These are phyloP conservation scores for Helicorthomorpha holstii DNA, from an alignment of 1,140 invertebrate genomes.

Conservation along the genomic window DNA sequence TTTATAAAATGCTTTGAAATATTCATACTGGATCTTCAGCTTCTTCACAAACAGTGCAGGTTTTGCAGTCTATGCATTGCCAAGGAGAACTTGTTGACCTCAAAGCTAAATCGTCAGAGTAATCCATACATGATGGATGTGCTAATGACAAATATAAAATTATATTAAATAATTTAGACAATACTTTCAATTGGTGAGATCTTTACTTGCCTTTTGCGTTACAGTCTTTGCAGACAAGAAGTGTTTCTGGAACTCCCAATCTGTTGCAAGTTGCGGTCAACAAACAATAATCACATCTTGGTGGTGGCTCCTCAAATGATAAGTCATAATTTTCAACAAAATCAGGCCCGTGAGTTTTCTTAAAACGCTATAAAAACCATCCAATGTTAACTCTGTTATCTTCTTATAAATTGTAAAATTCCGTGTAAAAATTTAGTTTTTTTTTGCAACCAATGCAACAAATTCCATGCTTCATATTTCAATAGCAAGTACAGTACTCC, in stretches of 20 bases:
- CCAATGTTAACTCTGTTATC: too few species aligned
- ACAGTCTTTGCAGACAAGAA: constrained; percentile 59
- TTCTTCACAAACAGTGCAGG: constrained; percentile 24
- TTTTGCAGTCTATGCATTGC: constrained; percentile 31
- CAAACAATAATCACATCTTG: constrained; percentile 26
- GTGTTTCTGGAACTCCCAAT: constrained; percentile 39
- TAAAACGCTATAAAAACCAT: constrained; percentile 5
- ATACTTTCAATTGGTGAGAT: background rate
- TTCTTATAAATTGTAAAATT: too few species aligned
- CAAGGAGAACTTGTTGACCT: constrained; percentile 23
- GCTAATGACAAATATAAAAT: constrained; percentile 14
- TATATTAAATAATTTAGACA: background rate
- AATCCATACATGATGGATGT: constrained; percentile 31
- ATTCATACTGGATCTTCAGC: constrained; percentile 20
- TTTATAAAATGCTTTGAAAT: background rate
- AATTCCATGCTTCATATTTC: too few species aligned
- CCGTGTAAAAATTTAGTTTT: too few species aligned
- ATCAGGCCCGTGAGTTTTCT: constrained; percentile 8
- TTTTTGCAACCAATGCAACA: too few species aligned
- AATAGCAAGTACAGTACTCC: too few species aligned
- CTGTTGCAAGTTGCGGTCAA: constrained; percentile 24
- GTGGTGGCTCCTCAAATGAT: constrained; percentile 6
- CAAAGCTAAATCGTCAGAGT: constrained; percentile 21
- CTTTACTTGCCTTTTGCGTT: constrained; percentile 46
- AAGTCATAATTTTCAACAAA: constrained; percentile 9